phyloP scores from a whole-genome alignment of 2,113 vertebrate genomes.

The Oceanites oceanicus region DNA sequence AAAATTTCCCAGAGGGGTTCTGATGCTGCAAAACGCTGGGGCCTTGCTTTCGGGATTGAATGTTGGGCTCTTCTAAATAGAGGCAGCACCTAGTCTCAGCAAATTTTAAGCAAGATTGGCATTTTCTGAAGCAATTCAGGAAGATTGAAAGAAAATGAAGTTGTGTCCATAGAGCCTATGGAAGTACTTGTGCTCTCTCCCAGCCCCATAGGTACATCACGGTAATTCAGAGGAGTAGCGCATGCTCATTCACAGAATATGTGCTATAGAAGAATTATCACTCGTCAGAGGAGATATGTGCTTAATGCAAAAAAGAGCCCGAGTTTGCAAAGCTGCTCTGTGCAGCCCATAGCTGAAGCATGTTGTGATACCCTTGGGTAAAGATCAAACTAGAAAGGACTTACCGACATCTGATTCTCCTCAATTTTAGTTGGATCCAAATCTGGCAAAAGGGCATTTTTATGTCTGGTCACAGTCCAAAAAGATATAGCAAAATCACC shows the following conservation, averaged over 20 bases:
- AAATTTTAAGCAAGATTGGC: background rate
- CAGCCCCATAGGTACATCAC: background rate
- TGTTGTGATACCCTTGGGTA: slow-evolving; percentile 21
- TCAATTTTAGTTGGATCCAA: slow-evolving; percentile 45
- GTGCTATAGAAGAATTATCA: background rate
- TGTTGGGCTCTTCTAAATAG: background rate
- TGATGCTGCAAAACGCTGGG: background rate
- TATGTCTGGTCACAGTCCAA: slow-evolving; percentile 39
- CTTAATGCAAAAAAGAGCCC: slow-evolving; percentile 6
- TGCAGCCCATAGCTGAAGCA: background rate
- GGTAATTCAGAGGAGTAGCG: background rate
- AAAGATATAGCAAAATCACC: slow-evolving; percentile 54
- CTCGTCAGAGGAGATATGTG: background rate
- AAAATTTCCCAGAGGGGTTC: background rate
- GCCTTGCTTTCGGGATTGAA: background rate
- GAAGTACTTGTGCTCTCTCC: background rate
- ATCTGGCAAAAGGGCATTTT: slow-evolving; percentile 27
- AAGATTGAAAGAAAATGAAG: background rate
- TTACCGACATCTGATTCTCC: slow-evolving; percentile 38
- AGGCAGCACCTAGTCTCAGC: background rate
- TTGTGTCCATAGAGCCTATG: background rate
- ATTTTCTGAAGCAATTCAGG: background rate
- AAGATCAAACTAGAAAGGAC: slow-evolving; percentile 25
- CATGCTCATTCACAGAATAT: background rate
- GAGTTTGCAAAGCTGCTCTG: background rate